Evolutionary conservation across 2,888 invertebrate species (phyloP), one percentile per base, ranked within the genome.

Genomic region (Omphaloscelis lunosa): DNA sequence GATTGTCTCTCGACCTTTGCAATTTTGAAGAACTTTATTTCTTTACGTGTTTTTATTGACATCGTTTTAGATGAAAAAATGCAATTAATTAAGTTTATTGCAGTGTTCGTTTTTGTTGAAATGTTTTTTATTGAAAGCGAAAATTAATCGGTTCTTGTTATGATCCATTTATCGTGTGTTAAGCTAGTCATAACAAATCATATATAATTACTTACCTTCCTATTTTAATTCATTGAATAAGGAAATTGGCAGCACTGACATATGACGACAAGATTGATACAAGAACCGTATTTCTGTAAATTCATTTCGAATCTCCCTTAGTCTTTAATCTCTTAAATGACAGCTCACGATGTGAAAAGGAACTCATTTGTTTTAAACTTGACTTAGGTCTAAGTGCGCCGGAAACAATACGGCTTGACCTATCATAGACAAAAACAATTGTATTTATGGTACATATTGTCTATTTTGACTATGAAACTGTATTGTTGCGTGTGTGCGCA

Each of bases 1-100:
- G 63, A 88, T 83, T 83, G 79, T 82, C 73, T 82, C 63, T 85
- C 80, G 88, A 86, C 88, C 82, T 89, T 83, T 81, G 79, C 78
- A 66, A 84, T 84, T 88, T 56, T 80, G 67, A 72, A 78, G 78
- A 79, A 75, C 69, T 71, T 70, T 75, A 72, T 68, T 72, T 65
- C 70, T 77, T 81, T 59, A 72, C 41, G 27, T 59, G 75, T 86
- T 89, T 89, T 87, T 87, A 77, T 84, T 79, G 63, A 72, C 34
- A 84, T 58, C 73, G 72, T 80, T 87, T 87, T 77, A 70, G 68
- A 77, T 15, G 6, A 71, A 73, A 82, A 89, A 78, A 79, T 70
- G 75, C 59, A 72, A 80, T 84, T 79, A 78, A 86, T 87, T 83
- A 79, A 73, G 39, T 77, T 79, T 74, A 74, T 72, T 75, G 63